phyloP scores from a whole-genome alignment of 2,113 vertebrate species.

The Hypocryptadius cinnamomeus region DNA sequence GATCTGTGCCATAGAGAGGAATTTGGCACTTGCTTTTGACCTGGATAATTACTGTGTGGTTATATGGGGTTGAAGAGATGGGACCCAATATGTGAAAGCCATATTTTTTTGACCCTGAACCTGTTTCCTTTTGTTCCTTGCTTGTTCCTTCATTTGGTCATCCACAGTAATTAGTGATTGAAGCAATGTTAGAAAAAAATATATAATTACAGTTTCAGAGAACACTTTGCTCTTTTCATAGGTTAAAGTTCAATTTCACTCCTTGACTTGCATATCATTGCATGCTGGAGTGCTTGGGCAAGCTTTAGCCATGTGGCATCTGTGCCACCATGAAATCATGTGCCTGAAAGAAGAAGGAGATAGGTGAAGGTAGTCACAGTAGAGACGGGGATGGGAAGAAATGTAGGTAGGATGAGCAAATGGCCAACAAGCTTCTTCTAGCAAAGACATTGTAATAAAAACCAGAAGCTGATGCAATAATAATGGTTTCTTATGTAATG shows the following conservation, averaged over 20 bases:
- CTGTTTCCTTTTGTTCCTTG: not conserved
- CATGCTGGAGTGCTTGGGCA: not conserved
- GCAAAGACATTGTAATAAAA: not conserved
- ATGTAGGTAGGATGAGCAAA: not conserved
- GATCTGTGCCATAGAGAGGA: not conserved
- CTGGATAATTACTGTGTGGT: not conserved
- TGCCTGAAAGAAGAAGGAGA: not conserved
- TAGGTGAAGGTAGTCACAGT: not conserved
- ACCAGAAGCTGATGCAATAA: not conserved
- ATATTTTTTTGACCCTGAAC: not conserved
- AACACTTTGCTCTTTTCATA: not conserved
- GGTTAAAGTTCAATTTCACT: not conserved
- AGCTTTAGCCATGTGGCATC: not conserved
- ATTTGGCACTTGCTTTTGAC: not conserved
- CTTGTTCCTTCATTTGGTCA: not conserved
- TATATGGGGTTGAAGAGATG: not conserved
- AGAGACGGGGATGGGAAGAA: not conserved
- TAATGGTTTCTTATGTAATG: not conserved
- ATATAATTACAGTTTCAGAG: not conserved
- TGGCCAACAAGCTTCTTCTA: not conserved
- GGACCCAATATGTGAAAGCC: not conserved
- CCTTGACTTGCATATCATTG: not conserved
- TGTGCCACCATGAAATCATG: not conserved
- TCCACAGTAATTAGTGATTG: not conserved
- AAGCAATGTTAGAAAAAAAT: not conserved